Percentiles rank a stretch among this genome's conserved stretches.
Evolutionary conservation across 2,797 vertebrate species (phyloP).

Genomic region (Lophotriccus pileatus): DNA sequence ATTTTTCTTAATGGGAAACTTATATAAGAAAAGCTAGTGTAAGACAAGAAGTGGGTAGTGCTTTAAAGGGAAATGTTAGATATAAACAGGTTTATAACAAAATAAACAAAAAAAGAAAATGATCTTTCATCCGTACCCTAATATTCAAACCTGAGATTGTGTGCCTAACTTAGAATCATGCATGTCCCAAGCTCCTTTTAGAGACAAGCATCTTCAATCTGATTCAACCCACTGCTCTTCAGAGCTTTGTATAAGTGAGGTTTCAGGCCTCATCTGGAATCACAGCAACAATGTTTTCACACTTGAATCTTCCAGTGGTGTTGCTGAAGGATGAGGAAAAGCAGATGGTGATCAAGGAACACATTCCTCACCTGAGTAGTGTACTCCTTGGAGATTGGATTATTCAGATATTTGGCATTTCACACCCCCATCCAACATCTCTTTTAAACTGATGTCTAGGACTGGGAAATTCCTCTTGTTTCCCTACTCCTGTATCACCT

Average conservation of each 20-base stretch:
- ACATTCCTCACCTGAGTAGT: neutral
- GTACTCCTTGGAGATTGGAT: neutral
- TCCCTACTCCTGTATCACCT: neutral
- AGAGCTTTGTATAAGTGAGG: neutral
- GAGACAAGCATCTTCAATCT: neutral
- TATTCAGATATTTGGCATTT: neutral
- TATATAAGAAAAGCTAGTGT: neutral
- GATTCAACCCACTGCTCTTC: neutral
- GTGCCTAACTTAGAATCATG: neutral
- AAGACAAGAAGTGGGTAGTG: neutral
- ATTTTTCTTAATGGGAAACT: neutral
- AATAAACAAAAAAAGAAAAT: neutral
- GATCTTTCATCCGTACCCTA: neutral
- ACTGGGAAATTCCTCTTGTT: neutral
- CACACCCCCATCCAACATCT: neutral
- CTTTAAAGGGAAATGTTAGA: neutral
- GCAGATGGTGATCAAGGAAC: neutral
- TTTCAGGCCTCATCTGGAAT: neutral
- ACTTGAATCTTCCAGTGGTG: neutral
- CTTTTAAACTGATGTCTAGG: neutral
- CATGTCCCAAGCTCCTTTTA: neutral
- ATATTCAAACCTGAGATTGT: neutral
- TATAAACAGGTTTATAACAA: neutral
- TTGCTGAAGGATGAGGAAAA: neutral
- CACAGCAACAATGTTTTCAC: neutral